Conservation (phyloP, 2,888 invertebrate genomes). For the Dioctria rufipes region DNA sequence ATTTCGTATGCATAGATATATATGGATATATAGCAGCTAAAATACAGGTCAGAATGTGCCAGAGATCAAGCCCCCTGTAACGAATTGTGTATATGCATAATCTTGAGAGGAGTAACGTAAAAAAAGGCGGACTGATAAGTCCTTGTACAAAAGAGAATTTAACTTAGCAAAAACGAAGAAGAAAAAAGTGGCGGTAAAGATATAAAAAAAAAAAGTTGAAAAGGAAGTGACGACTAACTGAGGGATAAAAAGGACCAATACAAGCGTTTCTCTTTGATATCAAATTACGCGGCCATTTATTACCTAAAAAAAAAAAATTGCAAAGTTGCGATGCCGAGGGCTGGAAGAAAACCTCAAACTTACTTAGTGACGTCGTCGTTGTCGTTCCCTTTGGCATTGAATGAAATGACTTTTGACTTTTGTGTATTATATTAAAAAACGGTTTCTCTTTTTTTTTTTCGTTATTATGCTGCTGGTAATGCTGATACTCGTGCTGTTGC, state of each 20-base stretch:
- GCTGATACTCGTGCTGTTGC: neutral
- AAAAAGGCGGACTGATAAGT: slow-evolving; percentile 34
- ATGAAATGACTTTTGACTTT: slow-evolving; percentile 44
- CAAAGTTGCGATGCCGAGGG: slow-evolving; percentile 16
- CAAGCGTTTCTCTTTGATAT: slow-evolving; percentile 44
- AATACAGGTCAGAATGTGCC: slow-evolving; percentile 22
- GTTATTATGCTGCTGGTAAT: neutral
- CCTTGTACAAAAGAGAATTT: slow-evolving; percentile 16
- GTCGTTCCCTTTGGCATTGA: neutral
- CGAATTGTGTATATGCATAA: slow-evolving; percentile 21
- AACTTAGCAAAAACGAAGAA: slow-evolving; percentile 15
- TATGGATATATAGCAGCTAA: neutral
- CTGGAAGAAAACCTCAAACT: slow-evolving; percentile 4
- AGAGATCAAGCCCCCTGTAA: slow-evolving; percentile 31
- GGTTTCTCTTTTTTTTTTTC: slow-evolving; percentile 28
- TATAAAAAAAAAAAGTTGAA: slow-evolving; percentile 41
- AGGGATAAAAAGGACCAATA: slow-evolving; percentile 37
- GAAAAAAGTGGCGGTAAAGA: slow-evolving; percentile 36
- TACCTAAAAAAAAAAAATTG: slow-evolving; percentile 45
- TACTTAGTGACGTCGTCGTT: neutral
- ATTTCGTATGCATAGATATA: too few species aligned
- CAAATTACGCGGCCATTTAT: slow-evolving; percentile 48
- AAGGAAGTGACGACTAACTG: slow-evolving; percentile 49
- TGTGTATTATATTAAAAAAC: slow-evolving; percentile 2
- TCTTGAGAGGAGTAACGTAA: neutral